Evolutionary conservation across 1,140 invertebrate species (phyloP).

Genomic region (Diprion similis): DNA sequence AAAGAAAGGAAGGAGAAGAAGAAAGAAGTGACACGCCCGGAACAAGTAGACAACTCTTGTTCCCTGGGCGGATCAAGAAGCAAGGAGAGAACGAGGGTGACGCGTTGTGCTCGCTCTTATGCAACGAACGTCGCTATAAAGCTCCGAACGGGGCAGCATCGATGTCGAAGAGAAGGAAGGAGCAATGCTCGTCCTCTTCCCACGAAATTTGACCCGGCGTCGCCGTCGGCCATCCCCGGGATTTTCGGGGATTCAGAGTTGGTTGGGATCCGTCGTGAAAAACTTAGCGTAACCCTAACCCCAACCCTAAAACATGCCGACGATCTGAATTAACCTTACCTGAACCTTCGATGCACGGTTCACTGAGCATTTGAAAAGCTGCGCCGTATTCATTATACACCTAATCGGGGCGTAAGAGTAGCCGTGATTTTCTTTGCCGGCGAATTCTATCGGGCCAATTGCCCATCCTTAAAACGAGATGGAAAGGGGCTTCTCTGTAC

Average conservation of each 20-base stretch:
- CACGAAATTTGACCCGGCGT: neutral
- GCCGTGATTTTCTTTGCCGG: neutral
- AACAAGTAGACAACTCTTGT: conserved; percentile 7
- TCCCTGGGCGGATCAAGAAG: neutral
- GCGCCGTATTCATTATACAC: no score
- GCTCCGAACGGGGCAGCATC: neutral
- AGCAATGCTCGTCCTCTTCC: neutral
- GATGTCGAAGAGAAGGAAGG: neutral
- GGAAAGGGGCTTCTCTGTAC: neutral
- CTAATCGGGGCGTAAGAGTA: neutral
- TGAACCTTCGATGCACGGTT: neutral
- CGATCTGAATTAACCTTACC: neutral
- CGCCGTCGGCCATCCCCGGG: neutral
- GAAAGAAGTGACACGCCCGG: conserved; percentile 3
- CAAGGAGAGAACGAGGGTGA: neutral
- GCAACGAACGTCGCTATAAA: neutral
- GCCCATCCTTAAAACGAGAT: neutral
- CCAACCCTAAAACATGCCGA: no score
- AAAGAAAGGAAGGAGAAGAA: neutral
- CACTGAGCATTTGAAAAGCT: no score
- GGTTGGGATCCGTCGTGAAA: neutral
- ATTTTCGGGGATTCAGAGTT: neutral
- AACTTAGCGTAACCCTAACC: neutral
- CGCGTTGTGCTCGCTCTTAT: neutral
- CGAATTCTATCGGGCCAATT: conserved; percentile 5